Evolutionary conservation across 2,888 invertebrate genomes (phyloP), one percentile per base, ranked within the genome.

Genomic region (Tipula unca): DNA sequence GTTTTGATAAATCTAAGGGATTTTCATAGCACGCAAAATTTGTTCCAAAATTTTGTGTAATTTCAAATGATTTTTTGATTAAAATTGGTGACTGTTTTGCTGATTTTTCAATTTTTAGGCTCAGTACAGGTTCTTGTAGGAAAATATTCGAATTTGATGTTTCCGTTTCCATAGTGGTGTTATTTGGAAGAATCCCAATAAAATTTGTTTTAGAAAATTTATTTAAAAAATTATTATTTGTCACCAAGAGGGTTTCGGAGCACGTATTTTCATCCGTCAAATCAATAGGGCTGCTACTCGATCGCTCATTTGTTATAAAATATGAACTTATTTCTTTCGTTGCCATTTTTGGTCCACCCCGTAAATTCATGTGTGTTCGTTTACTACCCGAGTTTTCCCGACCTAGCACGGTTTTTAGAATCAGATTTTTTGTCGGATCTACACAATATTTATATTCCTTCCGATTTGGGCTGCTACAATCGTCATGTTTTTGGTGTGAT

Each of bases 61-160:
- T 87, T 87, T 90, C 90, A 17, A 91, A 87, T 32, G 89, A 88
- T 87, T 89, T 90, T 85, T 91, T 91, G 13, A 91, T 91, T 87
- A 89, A 90, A 36, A 91, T 90, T 29, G 89, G 90, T 54, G 90
- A 90, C 87, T 91, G 91, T 87, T 90, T 91, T 54, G 89, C 89
- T 14, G 90, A 89, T 86, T 91, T 91, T 87, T 91, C 91, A 10
- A 91, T 89, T 86, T 91, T 89, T 25, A 91, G 88, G 29, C 89
- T 90, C 20, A 91, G 88, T 85, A 91, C 91, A 14, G 91, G 91
- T 86, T 90, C 90, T 87, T 91, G 91, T 54, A 91, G 87, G 87
- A 91, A 91, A 86, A 91, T 90, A 87, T 91, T 91, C 36, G 89
- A 39, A 39, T 85, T 83, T 32, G 32, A 6, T n/a, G 83, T 5